Evolutionary conservation across 2,888 invertebrate species (phyloP), one percentile per base, ranked within the genome.

Genomic region (Hydrotaea cyrtoneurina): DNA sequence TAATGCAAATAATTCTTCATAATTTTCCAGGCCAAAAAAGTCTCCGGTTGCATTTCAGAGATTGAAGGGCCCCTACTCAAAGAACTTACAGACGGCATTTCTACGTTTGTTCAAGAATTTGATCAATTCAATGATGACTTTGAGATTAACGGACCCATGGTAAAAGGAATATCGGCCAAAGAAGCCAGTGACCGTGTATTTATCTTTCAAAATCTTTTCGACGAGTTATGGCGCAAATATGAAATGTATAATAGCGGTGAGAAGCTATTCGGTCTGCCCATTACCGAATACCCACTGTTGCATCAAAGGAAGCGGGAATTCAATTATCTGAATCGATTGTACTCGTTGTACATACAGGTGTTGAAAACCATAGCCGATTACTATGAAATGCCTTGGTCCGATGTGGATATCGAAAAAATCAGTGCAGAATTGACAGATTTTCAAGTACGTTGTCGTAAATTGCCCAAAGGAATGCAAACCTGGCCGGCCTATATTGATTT

Each of bases 401-500:
- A 96, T 79, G 95, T 98, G 78, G 95, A 98, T 90, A 97, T 96
- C 87, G 96, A 97, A 89, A 93, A 94, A 78, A 98, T 98, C 85
- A 95, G 96, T 83, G 92, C 94, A 0, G 97, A 98, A 90, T 92
- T 98, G 74, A 93, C 94, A 13, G 98, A 98, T 66, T 98, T 97
- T 90, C 97, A 97, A 92, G 93, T 95, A 87, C 95, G 97, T 89
- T 97, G 97, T 89, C 95, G 96, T 23, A 96, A 96, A 90, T 92
- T 98, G 72, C 98, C 98, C 0, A 96, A 94, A 91, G 97, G 94
- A 0, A 95, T 98, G 95, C 96, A 96, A 89, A 96, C 96, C 76
- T 98, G 97, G 97, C 96, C 96, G 0, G 97, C 98, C 0, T 98
- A 93, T 89, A 94, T 96, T 75, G 97, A 97, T 87, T 92, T 98